Base-by-base conservation (phyloP, 2,888 invertebrate genomes). In the Heliconius cydno region DNA sequence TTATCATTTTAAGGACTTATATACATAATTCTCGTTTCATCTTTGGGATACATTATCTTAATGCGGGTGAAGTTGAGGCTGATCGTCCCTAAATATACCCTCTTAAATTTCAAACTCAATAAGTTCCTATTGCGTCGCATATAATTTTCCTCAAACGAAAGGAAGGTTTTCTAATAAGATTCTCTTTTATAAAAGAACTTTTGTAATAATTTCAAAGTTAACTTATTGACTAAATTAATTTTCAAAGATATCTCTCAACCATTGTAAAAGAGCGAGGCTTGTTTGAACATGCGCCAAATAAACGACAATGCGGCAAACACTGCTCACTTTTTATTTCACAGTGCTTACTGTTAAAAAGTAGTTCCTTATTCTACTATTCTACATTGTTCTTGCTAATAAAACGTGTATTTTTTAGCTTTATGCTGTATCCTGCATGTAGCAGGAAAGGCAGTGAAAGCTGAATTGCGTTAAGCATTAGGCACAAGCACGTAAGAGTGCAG, bases 141-240 rank as follows among this genome's bases (percentile, higher is more conserved):
- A 60, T 73, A 60, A 38, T 60, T 73, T 60, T 38, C 38, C 73
- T 73, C 10, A 60, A 30, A 60, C 3, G 34, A 34, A 34, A 73
- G 2, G 15, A 60, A 60, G 73, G 60, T 73, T 72, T 72, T 60
- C 30, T 60, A 73, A 73, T 60, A 73, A 73, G 15, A 34, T 73
- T 60, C 25, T n/a, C 3, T 38, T 22, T 52, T 73, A 60, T 60
- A 73, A 60, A 73, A 60, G 34, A 60, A 73, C 60, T 73, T 38
- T 73, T 60, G 73, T 38, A 73, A 60, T 60, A 73, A 73, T 38
- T 38, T 73, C n/a, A 25, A 57, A 38, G 73, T 60, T 25, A 34
- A 60, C 67, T 78, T 74, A 76, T 78, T 76, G 78, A 70, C 68
- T 30, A 30, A 65, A 68, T 65, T 28, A 66, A 71, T 77, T 77